Conservation (phyloP, 2,113 vertebrate genomes). For the Tringa solitaria region DNA sequence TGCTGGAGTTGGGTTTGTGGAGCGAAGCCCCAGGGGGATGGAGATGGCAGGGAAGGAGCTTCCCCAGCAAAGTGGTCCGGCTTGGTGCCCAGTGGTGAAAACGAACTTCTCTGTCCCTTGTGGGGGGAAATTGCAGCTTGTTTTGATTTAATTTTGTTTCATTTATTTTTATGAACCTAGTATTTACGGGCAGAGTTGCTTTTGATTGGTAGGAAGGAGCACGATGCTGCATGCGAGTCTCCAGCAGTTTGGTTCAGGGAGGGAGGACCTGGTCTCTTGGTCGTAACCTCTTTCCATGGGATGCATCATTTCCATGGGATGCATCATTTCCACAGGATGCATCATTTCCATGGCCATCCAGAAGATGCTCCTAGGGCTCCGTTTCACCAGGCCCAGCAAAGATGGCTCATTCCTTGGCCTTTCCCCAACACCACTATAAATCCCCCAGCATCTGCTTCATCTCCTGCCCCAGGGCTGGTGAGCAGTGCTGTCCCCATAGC, state of each 20-base stretch:
- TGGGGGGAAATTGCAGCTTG: neutral
- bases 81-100: fast-evolving
- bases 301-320: neutral
- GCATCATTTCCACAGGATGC: too few species aligned
- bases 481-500: fast-evolving
- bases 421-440: neutral
- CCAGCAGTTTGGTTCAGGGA: neutral
- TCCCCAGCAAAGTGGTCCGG: neutral
- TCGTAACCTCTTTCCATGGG: neutral
- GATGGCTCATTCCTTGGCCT: neutral
- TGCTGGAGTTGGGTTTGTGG: fast-evolving
- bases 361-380: neutral
- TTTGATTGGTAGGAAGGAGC: neutral
- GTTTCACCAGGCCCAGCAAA: neutral
- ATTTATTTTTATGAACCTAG: neutral
- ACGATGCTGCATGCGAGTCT: fast-evolving
- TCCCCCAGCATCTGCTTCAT: neutral
- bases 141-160: neutral
- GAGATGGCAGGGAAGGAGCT: neutral
- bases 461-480: neutral
- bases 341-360: neutral
- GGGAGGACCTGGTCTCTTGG: neutral
- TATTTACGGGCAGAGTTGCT: neutral
- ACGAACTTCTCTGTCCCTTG: neutral
- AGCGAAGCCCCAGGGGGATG: neutral